Percentiles rank a stretch among this genome's conserved stretches.
These are phyloP conservation scores for Patella ulyssiponensis DNA, from an alignment of 2,888 invertebrate species.

Conservation along the genomic window DNA sequence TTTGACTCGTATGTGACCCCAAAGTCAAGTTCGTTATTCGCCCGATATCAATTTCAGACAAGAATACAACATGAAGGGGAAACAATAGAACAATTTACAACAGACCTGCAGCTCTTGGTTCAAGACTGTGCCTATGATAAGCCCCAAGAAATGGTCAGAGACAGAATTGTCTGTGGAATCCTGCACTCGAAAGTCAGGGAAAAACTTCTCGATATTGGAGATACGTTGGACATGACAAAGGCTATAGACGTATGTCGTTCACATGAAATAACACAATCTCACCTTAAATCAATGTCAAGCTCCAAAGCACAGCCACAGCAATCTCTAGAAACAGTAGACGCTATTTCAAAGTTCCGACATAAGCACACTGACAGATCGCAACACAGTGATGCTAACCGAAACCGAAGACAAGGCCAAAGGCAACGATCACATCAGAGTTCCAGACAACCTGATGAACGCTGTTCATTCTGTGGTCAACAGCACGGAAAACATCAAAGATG, in stretches of 20 bases:
- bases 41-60: conserved; percentile 22
- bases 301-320: too few relatives aligned
- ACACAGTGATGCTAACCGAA: too few relatives aligned
- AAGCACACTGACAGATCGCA: too few relatives aligned
- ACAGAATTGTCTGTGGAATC: conserved; percentile 10
- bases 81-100: background rate
- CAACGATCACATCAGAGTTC: too few relatives aligned
- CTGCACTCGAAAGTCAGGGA: background rate
- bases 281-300: background rate
- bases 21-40: conserved; percentile 29
- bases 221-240: background rate
- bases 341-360: too few relatives aligned
- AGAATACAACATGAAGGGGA: background rate
- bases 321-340: too few relatives aligned
- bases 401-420: too few relatives aligned
- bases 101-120: conserved; percentile 15
- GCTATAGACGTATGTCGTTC: background rate
- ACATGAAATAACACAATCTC: background rate
- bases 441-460: too few relatives aligned
- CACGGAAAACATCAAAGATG: background rate
- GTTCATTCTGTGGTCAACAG: too few relatives aligned
- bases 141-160: conserved; percentile 20
- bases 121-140: conserved; percentile 23
- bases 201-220: background rate
- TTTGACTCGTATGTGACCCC: conserved; percentile 27